Percentiles rank a stretch among this genome's conserved stretches.
These are phyloP conservation scores for Drusus annulatus DNA, from an alignment of 1,140 invertebrate species.

Conservation along the genomic window DNA sequence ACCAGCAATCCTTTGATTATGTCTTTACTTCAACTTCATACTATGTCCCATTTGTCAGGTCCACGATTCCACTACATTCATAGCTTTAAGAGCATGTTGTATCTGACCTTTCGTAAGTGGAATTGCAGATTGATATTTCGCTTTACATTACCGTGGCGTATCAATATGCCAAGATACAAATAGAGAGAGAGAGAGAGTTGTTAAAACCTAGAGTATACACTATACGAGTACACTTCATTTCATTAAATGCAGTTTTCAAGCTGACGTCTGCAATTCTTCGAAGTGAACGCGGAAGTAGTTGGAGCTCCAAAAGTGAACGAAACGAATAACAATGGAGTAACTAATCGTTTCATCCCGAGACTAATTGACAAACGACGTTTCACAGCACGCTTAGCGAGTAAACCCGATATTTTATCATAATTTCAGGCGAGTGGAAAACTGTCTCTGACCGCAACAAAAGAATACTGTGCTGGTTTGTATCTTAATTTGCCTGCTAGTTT, in stretches of 20 bases:
- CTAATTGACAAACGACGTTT: not conserved
- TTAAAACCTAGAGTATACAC: not conserved
- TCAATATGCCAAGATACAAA: no score
- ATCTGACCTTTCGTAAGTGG: no score
- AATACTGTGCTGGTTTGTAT: not conserved
- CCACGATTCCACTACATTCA: no score
- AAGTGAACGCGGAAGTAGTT: conserved; percentile 27
- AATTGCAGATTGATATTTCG: no score
- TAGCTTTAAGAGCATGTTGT: no score
- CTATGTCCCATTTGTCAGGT: no score
- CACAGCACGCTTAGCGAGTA: not conserved
- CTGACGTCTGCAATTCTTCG: not conserved
- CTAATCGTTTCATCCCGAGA: conserved; percentile 24
- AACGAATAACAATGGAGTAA: conserved; percentile 44
- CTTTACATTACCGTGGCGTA: no score
- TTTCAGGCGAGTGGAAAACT: not conserved
- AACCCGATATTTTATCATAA: no score
- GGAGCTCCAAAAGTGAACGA: not conserved
- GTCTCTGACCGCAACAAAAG: not conserved
- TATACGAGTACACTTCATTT: not conserved
- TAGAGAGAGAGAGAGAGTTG: not conserved
- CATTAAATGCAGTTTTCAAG: not conserved
- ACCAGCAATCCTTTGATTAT: no score
- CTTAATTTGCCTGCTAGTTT: no score
- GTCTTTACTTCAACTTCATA: no score